phyloP scores from a whole-genome alignment of 2,113 vertebrate species.

The Fregata magnificens region DNA sequence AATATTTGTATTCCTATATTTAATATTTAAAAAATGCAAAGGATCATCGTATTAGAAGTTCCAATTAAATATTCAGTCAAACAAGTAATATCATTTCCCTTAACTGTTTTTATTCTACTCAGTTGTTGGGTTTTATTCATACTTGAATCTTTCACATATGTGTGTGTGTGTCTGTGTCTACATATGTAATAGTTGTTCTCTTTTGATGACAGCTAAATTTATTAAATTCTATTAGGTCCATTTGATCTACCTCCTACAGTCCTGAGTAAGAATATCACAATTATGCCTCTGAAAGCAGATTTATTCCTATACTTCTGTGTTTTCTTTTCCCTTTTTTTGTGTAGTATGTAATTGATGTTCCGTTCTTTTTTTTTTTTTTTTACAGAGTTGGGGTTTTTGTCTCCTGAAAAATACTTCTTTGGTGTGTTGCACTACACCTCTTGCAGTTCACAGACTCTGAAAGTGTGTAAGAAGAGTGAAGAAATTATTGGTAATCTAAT shows the following conservation, averaged over 20 bases:
- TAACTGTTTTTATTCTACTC: not conserved
- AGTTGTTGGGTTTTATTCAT: not conserved
- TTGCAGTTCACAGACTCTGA: not conserved
- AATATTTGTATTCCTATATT: not conserved
- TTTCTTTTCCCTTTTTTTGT: not conserved
- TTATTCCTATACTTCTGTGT: not conserved
- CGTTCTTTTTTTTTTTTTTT: not conserved
- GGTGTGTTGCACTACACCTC: not conserved
- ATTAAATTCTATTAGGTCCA: not conserved
- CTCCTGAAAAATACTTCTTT: not conserved
- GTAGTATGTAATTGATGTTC: not conserved
- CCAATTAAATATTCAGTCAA: not conserved
- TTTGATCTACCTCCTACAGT: not conserved
- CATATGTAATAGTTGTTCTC: not conserved
- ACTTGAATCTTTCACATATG: not conserved
- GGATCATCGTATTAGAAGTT: not conserved
- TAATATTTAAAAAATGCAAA: not conserved
- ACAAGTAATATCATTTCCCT: not conserved
- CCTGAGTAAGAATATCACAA: not conserved
- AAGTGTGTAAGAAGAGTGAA: not conserved
- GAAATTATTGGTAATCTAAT: not conserved
- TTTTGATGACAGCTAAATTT: not conserved
- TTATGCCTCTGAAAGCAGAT: not conserved
- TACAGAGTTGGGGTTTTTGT: accelerated
- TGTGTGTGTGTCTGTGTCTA: not conserved